Percentiles rank a stretch among this genome's conserved stretches.
These are phyloP conservation scores for Hippolais icterina DNA, from an alignment of 2,113 vertebrate species.

Conservation along the genomic window DNA sequence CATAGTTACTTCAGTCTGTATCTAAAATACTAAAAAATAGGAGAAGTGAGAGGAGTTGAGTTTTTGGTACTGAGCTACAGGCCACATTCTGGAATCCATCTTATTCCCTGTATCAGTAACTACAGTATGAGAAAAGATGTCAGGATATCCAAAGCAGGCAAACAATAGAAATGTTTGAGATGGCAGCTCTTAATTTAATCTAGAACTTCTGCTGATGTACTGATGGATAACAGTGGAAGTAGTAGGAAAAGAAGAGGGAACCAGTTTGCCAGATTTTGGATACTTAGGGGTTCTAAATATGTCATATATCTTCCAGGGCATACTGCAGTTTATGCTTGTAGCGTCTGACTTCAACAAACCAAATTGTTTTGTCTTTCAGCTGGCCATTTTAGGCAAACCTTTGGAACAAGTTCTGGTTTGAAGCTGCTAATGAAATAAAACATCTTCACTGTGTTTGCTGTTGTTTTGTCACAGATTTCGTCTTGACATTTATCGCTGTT, in stretches of 20 bases:
- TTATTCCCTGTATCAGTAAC: background rate
- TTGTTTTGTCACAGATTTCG: slow-evolving; percentile 84
- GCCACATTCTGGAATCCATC: background rate
- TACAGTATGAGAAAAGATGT: background rate
- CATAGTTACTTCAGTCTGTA: background rate
- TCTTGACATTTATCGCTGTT: slow-evolving; percentile 96
- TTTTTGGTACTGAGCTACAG: background rate
- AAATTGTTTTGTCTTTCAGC: background rate
- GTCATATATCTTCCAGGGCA: background rate
- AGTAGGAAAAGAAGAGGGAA: background rate
- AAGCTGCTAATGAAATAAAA: background rate
- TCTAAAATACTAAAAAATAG: background rate
- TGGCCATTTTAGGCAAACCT: background rate
- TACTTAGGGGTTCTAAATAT: background rate
- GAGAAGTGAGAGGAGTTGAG: background rate
- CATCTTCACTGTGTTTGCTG: background rate
- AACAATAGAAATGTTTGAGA: background rate
- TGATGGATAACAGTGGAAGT: background rate
- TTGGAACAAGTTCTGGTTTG: background rate
- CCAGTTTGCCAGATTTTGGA: background rate
- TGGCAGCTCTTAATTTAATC: background rate
- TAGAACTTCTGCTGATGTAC: background rate
- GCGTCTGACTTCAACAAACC: background rate
- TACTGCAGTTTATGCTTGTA: background rate
- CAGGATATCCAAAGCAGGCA: background rate